These are phyloP conservation scores for Lycocerus yunnanus DNA, from an alignment of 2,888 invertebrate genomes.

Conservation along the genomic window DNA sequence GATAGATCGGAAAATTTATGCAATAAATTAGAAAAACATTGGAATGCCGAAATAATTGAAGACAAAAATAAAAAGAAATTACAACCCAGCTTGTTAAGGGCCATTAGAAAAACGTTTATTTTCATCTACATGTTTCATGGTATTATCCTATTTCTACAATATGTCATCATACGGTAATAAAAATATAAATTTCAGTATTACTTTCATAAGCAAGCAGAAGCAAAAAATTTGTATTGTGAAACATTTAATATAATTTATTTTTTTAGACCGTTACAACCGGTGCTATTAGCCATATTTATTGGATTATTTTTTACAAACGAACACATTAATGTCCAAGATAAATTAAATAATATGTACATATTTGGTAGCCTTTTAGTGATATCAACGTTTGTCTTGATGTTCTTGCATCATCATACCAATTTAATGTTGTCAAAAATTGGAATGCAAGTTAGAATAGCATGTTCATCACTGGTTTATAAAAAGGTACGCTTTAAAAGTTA, in stretches of 20 bases:
- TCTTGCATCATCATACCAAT: constrained; percentile 64
- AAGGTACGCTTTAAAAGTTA: constrained; percentile 61
- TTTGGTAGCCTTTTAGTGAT: constrained; percentile 31
- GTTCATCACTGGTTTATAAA: constrained; percentile 74
- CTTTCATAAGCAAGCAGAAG: too few relatives aligned
- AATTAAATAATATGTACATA: constrained; percentile 30
- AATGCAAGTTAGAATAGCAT: constrained; percentile 73
- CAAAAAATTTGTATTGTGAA: too few relatives aligned
- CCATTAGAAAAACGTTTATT: not conserved
- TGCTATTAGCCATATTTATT: constrained; percentile 26
- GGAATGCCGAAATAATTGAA: not conserved
- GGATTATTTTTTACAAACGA: constrained; percentile 18
- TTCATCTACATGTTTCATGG: not conserved
- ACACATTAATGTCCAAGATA: not conserved
- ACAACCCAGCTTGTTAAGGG: not conserved
- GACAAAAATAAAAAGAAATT: not conserved
- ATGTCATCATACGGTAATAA: not conserved
- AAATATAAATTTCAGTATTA: not conserved
- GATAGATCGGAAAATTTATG: constrained; percentile 62
- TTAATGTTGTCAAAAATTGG: constrained; percentile 65
- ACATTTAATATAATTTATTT: not conserved
- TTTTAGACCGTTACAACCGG: constrained; percentile 30
- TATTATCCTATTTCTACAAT: not conserved
- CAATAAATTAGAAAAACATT: not conserved
- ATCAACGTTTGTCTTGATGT: constrained; percentile 25